Base-by-base conservation (phyloP, 2,113 vertebrate species). In the Barbus barbus region DNA sequence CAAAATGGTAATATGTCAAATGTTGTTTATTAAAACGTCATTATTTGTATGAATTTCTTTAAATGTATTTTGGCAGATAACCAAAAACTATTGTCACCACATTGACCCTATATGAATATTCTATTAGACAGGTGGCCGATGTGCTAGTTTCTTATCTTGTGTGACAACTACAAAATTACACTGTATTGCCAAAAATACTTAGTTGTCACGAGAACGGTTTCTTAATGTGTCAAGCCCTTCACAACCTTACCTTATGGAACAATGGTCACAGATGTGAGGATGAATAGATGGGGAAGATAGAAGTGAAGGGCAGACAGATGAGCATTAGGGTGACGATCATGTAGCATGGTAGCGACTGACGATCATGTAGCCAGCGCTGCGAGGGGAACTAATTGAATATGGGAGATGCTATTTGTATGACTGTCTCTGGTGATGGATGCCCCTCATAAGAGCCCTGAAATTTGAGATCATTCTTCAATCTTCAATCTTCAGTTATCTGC, bases 391-490 rank as follows among this genome's bases (percentile, higher is more conserved):
- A 93, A 94, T 92, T 92, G 91, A 92, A 92, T 93, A 91, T 81
- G 41, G 81, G 63, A 56, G 84, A 86, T 84, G 84, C 78, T 92
- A 91, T 93, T 94, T 93, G 91, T 93, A 82, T 80, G 18, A 79
- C 75, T 92, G 91, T 93, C 92, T 91, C 46, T 84, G 31, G 86
- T 94, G 93, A 95, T 94, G 93, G 93, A 94, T 95, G 90, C 88
- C 86, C 91, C 91, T 95, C 93, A 95, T 94, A 95, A 94, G 91
- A 92, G 89, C 83, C 86, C 86, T 84, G 91, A 90, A 89, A 90
- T 94, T 91, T 90, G 85, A 86, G 86, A 93, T 93, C 92, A 92
- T 94, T 91, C 90, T 89, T 93, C 92, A 93, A 90, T 91, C 90
- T 89, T 93, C 92, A 93, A 90, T 88, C 89, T 87, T 91, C 89